Base-by-base conservation (phyloP, 2,797 vertebrate species). In the Poeciliopsis paucimaculata region DNA sequence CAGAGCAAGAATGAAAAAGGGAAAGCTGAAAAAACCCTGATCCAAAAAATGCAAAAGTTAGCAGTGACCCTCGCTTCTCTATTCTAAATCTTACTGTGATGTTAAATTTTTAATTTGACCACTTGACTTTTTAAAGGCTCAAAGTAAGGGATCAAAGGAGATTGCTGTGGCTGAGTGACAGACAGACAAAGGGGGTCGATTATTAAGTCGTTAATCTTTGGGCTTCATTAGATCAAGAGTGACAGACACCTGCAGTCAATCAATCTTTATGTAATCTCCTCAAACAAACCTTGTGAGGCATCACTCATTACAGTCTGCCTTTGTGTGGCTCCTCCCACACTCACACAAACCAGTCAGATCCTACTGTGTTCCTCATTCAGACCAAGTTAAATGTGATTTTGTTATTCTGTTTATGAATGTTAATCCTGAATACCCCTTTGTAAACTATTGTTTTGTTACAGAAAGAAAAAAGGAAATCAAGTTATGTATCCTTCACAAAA, bases 201-300 rank as follows among this genome's bases (percentile, higher is more conserved):
- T 78, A 77, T 80, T 73, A 78, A 76, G 77, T 79, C 45, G 36
- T 90, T 87, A 87, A 92, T 92, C 90, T 87, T 78, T 47, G 1
- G 39, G 49, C 81, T 82, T 82, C 78, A 86, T 83, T 82, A 86
- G 91, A 89, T 84, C 80, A 89, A 74, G 80, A 91, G 77, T 82
- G 89, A 90, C 84, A 75, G 82, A 84, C 81, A 86, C 79, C 82
- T 78, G 73, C 26, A 16, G 83, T 90, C 88, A 89, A 82, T 93
- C 87, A 76, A 89, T 93, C 81, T 78, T 82, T 53, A 74, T 89
- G 83, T 89, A 90, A 93, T 94, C 89, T 89, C 81, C 87, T 76
- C 80, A 41, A 82, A 85, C 53, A 83, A 82, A 86, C 68, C 85
- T 87, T 28, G 16, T 64, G 62, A 80, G 84, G 80, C 87, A 46